Conservation (phyloP, 2,888 invertebrate species). For the Nysson spinosus region DNA sequence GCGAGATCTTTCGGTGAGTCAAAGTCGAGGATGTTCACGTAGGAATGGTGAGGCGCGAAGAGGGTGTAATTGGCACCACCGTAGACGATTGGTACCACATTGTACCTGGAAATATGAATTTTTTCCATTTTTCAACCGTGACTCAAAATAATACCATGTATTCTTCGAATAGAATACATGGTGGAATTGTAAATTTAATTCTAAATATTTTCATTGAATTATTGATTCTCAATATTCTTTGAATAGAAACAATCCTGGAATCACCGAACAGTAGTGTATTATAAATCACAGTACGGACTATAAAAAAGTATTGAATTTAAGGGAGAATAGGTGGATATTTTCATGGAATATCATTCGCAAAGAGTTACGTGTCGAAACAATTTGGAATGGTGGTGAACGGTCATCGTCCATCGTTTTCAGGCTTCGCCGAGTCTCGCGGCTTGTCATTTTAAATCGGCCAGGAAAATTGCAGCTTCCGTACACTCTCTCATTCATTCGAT, state of each 20-base stretch:
- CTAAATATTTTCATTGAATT: too few relatives aligned
- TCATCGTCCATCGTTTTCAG: constrained; percentile 24
- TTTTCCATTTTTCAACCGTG: too few relatives aligned
- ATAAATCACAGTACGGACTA: too few relatives aligned
- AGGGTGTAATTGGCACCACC: constrained; percentile 83
- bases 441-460: constrained; percentile 27
- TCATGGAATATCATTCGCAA: constrained; percentile 12
- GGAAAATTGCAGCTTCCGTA: constrained; percentile 1
- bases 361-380: constrained; percentile 38
- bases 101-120: constrained; percentile 64
- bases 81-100: constrained; percentile 83
- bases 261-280: too few relatives aligned
- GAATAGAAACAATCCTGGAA: too few relatives aligned
- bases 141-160: too few relatives aligned
- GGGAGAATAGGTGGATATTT: neutral
- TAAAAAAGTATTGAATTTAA: too few relatives aligned
- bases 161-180: too few relatives aligned
- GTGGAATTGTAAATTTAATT: too few relatives aligned
- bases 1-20: constrained; percentile 80
- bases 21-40: constrained; percentile 83
- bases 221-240: too few relatives aligned
- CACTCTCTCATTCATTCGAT: too few relatives aligned
- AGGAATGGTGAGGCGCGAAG: constrained; percentile 81
- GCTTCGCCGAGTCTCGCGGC: constrained; percentile 3
- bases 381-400: constrained; percentile 10